Evolutionary conservation across 2,797 vertebrate genomes (phyloP).

Genomic region (Heteromormyrus szaboi): DNA sequence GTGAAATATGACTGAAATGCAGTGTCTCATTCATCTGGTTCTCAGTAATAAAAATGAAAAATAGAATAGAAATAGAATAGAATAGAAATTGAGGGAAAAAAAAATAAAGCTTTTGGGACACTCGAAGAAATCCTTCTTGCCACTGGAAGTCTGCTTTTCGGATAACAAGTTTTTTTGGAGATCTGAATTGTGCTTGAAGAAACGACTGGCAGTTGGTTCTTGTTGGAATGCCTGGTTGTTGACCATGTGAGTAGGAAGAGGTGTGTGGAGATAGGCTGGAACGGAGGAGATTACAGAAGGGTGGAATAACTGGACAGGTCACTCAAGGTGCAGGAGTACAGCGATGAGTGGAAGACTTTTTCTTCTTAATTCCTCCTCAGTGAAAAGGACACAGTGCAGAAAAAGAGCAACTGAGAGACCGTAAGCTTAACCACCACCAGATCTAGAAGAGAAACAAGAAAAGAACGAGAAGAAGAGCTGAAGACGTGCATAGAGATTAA

Average conservation of each 20-base stretch:
- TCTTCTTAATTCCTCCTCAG: constrained; percentile 40
- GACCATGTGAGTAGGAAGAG: constrained; percentile 23
- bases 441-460: constrained; percentile 55
- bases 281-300: constrained; percentile 28
- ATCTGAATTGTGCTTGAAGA: neutral
- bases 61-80: neutral
- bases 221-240: constrained; percentile 15
- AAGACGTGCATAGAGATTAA: neutral
- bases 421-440: constrained; percentile 66
- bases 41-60: neutral
- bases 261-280: constrained; percentile 10
- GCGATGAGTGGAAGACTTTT: constrained; percentile 56
- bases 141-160: constrained; percentile 8
- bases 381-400: constrained; percentile 46
- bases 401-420: constrained; percentile 43
- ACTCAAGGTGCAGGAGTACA: constrained; percentile 26
- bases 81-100: neutral
- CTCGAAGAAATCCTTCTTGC: neutral
- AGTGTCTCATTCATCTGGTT: neutral
- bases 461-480: constrained; percentile 7
- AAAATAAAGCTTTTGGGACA: constrained; percentile 14
- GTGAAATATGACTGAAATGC: neutral
- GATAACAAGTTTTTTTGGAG: neutral
- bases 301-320: constrained; percentile 11
- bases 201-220: constrained; percentile 17